These are phyloP conservation scores for Cydia fagiglandana DNA, from an alignment of 1,140 invertebrate genomes.

Conservation along the genomic window DNA sequence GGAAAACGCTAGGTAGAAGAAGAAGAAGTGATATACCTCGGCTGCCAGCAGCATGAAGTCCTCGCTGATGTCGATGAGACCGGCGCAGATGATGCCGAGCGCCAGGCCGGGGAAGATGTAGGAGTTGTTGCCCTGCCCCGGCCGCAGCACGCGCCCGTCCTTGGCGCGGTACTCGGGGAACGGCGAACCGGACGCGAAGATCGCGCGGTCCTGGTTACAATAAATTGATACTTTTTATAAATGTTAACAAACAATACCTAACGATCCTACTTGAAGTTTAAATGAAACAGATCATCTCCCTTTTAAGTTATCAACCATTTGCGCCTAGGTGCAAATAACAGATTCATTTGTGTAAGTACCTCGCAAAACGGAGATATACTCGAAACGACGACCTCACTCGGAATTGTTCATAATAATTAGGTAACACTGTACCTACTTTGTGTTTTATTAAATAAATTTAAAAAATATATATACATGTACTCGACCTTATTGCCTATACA, in stretches of 20 bases:
- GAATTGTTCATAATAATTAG: too few species aligned
- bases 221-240: background rate
- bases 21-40: constrained; percentile 80
- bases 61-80: constrained; percentile 92
- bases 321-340: background rate
- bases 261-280: too few species aligned
- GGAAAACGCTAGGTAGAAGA: too few species aligned
- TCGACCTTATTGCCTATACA: too few species aligned
- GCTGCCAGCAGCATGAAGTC: constrained; percentile 94
- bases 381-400: too few species aligned
- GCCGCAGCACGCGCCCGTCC: constrained; percentile 88
- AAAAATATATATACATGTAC: too few species aligned
- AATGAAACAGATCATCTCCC: too few species aligned
- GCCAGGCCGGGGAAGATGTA: constrained; percentile 98
- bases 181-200: constrained; percentile 96
- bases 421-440: too few species aligned
- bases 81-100: constrained; percentile 89
- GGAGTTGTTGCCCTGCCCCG: constrained; percentile 98
- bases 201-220: constrained; percentile 83
- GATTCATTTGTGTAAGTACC: too few species aligned
- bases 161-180: constrained; percentile 89
- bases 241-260: too few species aligned
- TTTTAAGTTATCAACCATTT: background rate
- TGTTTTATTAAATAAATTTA: too few species aligned
- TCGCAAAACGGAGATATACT: too few species aligned